Percentiles rank a stretch among this genome's conserved stretches.
phyloP scores from a whole-genome alignment of 2,113 vertebrate genomes.

The Bufo bufo region DNA sequence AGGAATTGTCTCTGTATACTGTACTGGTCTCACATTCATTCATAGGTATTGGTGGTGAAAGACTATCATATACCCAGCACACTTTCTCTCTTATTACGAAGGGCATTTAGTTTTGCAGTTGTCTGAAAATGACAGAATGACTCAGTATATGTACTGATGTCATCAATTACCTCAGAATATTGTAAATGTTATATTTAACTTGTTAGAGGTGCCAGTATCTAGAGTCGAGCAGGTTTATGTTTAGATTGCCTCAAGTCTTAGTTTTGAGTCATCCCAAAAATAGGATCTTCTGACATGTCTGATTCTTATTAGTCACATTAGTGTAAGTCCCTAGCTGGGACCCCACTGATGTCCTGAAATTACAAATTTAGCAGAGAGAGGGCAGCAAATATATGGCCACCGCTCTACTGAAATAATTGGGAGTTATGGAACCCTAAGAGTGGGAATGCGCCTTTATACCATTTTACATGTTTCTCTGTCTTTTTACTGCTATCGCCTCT shows the following conservation, averaged over 20 bases:
- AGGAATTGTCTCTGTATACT: not conserved
- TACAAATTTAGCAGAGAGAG: not conserved
- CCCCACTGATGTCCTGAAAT: not conserved
- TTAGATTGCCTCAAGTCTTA: not conserved
- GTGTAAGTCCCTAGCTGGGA: not conserved
- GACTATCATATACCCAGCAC: not conserved
- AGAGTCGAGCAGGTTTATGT: constrained; percentile 15
- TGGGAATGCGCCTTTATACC: not conserved
- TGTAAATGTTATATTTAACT: constrained; percentile 39
- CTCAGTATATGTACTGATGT: constrained; percentile 33
- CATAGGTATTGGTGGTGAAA: not conserved
- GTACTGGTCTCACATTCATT: not conserved
- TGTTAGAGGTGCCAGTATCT: constrained; percentile 35
- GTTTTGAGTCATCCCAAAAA: not conserved
- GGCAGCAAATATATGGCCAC: not conserved
- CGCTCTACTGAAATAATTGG: not conserved
- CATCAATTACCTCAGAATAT: constrained; percentile 42
- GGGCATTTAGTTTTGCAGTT: constrained; percentile 30
- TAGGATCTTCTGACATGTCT: not conserved
- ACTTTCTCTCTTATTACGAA: not conserved
- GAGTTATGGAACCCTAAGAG: not conserved
- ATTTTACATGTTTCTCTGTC: not conserved
- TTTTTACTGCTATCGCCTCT: not conserved
- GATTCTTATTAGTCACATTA: not conserved
- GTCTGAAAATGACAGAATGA: constrained; percentile 5